Conservation (phyloP, 2,797 vertebrate species). For the Rachycentron canadum region DNA sequence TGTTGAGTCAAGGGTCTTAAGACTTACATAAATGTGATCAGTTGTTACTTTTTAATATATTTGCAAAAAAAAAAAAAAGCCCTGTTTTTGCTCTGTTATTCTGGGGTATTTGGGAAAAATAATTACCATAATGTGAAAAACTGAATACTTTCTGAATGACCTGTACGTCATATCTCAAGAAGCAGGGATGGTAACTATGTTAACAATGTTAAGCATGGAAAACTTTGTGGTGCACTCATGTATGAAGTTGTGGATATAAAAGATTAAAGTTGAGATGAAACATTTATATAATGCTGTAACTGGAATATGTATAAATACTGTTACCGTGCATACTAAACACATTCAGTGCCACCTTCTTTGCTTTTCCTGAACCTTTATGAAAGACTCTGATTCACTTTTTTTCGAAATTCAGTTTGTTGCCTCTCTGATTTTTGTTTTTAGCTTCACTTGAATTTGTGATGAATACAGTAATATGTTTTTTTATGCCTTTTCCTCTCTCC, state of each 20-base stretch:
- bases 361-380: constrained; percentile 16
- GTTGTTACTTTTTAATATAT: no score
- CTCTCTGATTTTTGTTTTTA: constrained; percentile 11
- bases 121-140: no score
- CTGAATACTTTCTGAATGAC: no score
- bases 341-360: constrained; percentile 30
- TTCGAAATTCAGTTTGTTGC: no score
- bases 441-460: not conserved
- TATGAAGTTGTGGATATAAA: not conserved
- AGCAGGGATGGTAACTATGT: not conserved
- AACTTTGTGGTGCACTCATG: not conserved
- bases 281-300: not conserved
- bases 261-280: no score
- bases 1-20: not conserved
- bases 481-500: constrained; percentile 5
- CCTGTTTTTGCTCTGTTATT: not conserved
- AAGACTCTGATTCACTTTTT: constrained; percentile 24
- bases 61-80: not conserved
- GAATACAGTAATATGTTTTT: not conserved
- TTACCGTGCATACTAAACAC: constrained; percentile 33
- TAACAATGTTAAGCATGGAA: not conserved
- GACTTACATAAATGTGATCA: no score
- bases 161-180: not conserved
- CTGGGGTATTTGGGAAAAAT: no score
- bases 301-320: not conserved